phyloP scores from a whole-genome alignment of 2,113 vertebrate species.

The Amia ocellicauda region DNA sequence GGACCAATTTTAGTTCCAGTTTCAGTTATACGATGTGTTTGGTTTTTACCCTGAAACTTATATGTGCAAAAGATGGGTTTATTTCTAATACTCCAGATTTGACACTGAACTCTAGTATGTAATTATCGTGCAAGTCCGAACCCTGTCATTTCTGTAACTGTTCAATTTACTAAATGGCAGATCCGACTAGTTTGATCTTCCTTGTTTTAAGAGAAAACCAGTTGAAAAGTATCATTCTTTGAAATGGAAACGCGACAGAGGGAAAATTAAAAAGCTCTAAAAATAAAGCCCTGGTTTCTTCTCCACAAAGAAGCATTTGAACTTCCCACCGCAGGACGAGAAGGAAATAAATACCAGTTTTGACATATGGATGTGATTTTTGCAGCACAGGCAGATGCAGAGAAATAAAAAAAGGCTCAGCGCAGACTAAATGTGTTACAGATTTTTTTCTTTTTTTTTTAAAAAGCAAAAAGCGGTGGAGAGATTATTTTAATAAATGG shows the following conservation, averaged over 20 bases:
- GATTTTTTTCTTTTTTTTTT: too few species aligned
- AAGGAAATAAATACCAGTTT: slow-evolving; percentile 70
- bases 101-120: slow-evolving; percentile 3
- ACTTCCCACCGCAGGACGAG: slow-evolving; percentile 77
- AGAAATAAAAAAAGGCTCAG: slow-evolving; percentile 51
- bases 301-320: slow-evolving; percentile 81
- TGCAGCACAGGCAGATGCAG: slow-evolving; percentile 64
- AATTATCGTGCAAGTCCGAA: slow-evolving; percentile 6
- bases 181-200: slow-evolving; percentile 6
- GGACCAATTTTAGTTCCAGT: neutral
- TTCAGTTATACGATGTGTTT: neutral
- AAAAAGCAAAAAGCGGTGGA: slow-evolving; percentile 44
- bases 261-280: slow-evolving; percentile 74
- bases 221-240: slow-evolving; percentile 10
- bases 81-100: neutral
- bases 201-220: slow-evolving; percentile 19
- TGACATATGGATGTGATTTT: slow-evolving; percentile 94
- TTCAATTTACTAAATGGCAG: slow-evolving; percentile 14
- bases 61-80: neutral
- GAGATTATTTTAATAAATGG: slow-evolving; percentile 61
- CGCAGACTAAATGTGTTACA: slow-evolving; percentile 43
- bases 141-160: slow-evolving; percentile 16
- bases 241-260: slow-evolving; percentile 47
- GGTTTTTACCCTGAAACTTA: neutral
- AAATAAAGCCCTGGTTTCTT: slow-evolving; percentile 77